phyloP scores from a whole-genome alignment of 1,140 invertebrate species.

The Hylaeus anthracinus region DNA sequence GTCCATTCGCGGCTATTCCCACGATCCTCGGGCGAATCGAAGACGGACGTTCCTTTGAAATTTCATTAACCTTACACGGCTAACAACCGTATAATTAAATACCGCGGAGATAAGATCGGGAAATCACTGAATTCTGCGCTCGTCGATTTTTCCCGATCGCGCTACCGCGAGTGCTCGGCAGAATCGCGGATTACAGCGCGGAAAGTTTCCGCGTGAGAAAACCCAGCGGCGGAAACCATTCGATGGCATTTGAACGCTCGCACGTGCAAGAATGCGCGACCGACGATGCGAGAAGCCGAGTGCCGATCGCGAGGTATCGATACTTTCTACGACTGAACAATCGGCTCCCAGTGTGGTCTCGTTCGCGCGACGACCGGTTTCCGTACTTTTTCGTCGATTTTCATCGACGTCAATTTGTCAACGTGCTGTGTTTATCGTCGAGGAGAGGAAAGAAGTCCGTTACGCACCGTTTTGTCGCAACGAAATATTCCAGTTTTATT shows the following conservation, averaged over 20 bases:
- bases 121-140: not conserved
- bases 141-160: not conserved
- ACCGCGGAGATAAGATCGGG: not conserved
- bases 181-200: not conserved
- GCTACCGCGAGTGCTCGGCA: not conserved
- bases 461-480: too few species aligned
- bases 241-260: constrained; percentile 32
- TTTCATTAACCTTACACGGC: constrained; percentile 8
- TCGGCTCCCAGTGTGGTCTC: not conserved
- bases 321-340: constrained; percentile 35
- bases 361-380: constrained; percentile 1
- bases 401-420: not conserved
- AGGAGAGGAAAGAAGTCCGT: too few species aligned
- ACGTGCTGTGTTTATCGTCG: too few species aligned
- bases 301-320: constrained; percentile 16
- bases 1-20: not conserved
- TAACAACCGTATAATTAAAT: constrained; percentile 15
- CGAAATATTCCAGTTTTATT: too few species aligned
- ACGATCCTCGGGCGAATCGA: not conserved
- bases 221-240: not conserved
- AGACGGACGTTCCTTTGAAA: constrained; percentile 3
- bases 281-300: constrained; percentile 19
- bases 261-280: constrained; percentile 30
- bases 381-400: not conserved
- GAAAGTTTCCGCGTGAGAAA: constrained; percentile 29